Base-by-base conservation (phyloP, 2,888 invertebrate species). In the Metalampra italica region DNA sequence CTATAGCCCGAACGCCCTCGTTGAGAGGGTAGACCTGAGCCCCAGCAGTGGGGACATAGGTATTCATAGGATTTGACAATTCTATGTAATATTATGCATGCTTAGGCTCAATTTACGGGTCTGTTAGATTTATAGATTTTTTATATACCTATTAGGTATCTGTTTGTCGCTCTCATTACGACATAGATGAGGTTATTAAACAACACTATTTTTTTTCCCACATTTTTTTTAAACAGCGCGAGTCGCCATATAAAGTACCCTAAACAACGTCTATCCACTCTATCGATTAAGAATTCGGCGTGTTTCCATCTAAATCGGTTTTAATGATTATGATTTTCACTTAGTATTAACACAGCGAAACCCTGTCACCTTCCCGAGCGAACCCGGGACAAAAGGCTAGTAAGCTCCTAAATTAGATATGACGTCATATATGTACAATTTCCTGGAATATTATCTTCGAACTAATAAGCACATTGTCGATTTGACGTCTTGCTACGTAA, bases 361-460 rank as follows among this genome's bases (percentile, higher is more conserved):
- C 88, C 88, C 88, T 89, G 88, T 88, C 84, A 84, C 78, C 87
- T 85, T 78, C 83, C 87, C 88, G 87, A 80, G 77, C 71, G 68
- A 60, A 59, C 78, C 75, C 86, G 85, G 85, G 83, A 67, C 83
- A 83, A 87, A 87, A 88, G 85, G 87, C 87, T 87, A 85, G 82
- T 88, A 89, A 89, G 88, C 88, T 89, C 88, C 80, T 87, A 87
- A 82, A 65, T 69, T 71, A 86, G 88, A 88, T 89, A 89, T 88
- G 88, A 87, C 78, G 77, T 80, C 78, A 82, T 67, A 74, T 68
- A 83, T 80, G 73, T 83, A 86, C 82, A 85, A 70, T 70, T 74
- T 68, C 64, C 65, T 66, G 68, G n/a, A 68, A 66, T 70, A 15
- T 1, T 40, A 14, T 40, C 38, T n/a, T 47, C 45, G 22, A 22